These are phyloP conservation scores for Sander lucioperca DNA, from an alignment of 2,113 vertebrate species.

Conservation along the genomic window DNA sequence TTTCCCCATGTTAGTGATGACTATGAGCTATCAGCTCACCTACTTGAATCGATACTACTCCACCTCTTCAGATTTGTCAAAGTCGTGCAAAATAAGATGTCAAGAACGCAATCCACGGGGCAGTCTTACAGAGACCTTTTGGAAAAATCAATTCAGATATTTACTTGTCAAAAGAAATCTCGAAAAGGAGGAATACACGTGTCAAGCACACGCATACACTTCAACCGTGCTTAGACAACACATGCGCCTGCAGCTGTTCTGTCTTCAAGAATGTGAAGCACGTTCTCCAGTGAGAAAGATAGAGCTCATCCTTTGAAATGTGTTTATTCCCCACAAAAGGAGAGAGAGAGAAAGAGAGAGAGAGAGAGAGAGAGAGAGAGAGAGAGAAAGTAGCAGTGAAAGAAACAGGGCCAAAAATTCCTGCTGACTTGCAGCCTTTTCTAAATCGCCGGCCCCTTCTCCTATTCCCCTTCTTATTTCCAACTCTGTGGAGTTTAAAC, in stretches of 20 bases:
- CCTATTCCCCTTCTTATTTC: conserved; percentile 42
- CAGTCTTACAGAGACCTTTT: conserved; percentile 62
- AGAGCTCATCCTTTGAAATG: conserved; percentile 49
- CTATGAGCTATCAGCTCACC: conserved; percentile 39
- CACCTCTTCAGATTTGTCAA: conserved; percentile 63
- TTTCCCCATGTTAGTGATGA: conserved; percentile 40
- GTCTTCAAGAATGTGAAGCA: conserved; percentile 34
- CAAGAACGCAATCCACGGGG: conserved; percentile 40
- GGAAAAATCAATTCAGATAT: conserved; percentile 67
- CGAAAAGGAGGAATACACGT: conserved; percentile 3
- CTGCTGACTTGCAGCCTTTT: conserved; percentile 76
- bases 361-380: background rate
- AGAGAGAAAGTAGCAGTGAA: conserved; percentile 1
- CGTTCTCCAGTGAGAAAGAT: conserved; percentile 35
- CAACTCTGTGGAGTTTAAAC: conserved; percentile 66
- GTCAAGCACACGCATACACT: background rate
- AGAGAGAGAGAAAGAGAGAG: background rate
- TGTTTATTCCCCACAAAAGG: conserved; percentile 55
- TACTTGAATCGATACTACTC: conserved; percentile 41
- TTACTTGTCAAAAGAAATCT: conserved; percentile 47
- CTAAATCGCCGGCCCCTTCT: conserved; percentile 29
- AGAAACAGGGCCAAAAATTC: conserved; percentile 49
- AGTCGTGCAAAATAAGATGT: conserved; percentile 64
- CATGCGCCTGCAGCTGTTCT: background rate
- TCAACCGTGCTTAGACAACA: background rate